Percentiles rank a stretch among this genome's conserved stretches.
phyloP scores from a whole-genome alignment of 2,888 invertebrate species.

The Diarsia brunnea region DNA sequence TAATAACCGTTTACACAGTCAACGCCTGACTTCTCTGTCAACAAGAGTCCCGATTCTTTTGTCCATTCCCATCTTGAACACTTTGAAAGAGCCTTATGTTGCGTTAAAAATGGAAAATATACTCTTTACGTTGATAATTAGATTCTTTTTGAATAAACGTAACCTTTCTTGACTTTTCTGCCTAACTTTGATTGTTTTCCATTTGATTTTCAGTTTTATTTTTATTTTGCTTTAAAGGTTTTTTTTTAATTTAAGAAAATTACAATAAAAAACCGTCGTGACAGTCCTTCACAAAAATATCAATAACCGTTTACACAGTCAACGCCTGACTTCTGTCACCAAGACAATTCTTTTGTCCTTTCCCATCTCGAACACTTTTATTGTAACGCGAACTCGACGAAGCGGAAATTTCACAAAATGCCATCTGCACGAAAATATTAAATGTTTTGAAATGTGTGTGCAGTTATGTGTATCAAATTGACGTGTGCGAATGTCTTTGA shows the following conservation, averaged over 20 bases:
- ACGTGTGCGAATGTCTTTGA: slow-evolving; percentile 49
- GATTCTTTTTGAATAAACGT: not conserved
- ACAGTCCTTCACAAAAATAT: slow-evolving; percentile 18
- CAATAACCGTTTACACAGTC: slow-evolving; percentile 34
- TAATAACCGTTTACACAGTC: slow-evolving; percentile 33
- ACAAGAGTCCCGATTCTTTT: slow-evolving; percentile 35
- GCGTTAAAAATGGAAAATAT: too few species aligned
- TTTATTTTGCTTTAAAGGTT: not conserved
- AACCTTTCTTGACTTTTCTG: not conserved
- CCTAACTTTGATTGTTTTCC: not conserved
- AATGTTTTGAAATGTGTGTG: slow-evolving; percentile 50
- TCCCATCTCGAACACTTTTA: slow-evolving; percentile 52
- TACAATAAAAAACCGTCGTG: not conserved
- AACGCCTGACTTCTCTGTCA: slow-evolving; percentile 21
- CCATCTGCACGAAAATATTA: slow-evolving; percentile 45
- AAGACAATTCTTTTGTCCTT: slow-evolving; percentile 36
- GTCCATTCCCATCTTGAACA: slow-evolving; percentile 42
- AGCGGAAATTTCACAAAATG: slow-evolving; percentile 52
- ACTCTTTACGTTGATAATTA: not conserved
- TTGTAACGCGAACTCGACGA: slow-evolving; percentile 51
- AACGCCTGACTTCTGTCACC: slow-evolving; percentile 19
- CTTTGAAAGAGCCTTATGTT: too few species aligned
- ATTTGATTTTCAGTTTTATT: not conserved
- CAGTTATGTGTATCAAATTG: slow-evolving; percentile 53
- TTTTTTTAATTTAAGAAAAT: not conserved